These are phyloP conservation scores for Enteromius afrohamiltoni DNA, from an alignment of 2,797 vertebrate species.

Conservation along the genomic window DNA sequence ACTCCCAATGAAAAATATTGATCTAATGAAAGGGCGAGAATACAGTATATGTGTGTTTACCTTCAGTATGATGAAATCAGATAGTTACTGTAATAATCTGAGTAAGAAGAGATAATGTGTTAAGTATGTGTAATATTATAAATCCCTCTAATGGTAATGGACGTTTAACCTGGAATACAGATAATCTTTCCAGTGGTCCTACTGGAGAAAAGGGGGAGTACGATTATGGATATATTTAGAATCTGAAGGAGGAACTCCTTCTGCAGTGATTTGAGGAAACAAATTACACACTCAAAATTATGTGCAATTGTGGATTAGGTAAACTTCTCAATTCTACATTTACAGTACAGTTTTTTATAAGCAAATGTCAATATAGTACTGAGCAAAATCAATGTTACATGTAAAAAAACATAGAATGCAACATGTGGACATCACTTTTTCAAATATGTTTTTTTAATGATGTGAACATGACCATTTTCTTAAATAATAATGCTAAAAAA, in stretches of 20 bases:
- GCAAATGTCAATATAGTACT: not conserved
- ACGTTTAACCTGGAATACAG: not conserved
- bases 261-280: not conserved
- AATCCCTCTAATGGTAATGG: constrained; percentile 20
- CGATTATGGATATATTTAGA: constrained; percentile 20
- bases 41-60: not conserved
- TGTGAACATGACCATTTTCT: not conserved
- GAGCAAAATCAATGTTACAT: not conserved
- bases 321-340: too few relatives aligned
- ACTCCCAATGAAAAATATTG: constrained; percentile 11
- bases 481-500: not conserved
- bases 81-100: not conserved
- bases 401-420: not conserved
- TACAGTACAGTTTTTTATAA: not conserved
- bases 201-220: not conserved
- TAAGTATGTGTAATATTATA: constrained; percentile 12
- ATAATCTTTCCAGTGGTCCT: not conserved
- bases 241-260: constrained; percentile 5
- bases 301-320: not conserved
- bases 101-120: not conserved
- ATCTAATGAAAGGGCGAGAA: not conserved
- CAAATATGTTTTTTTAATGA: not conserved
- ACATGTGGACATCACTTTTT: not conserved
- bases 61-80: constrained; percentile 9
- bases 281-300: not conserved